phyloP scores from a whole-genome alignment of 2,888 invertebrate genomes.

The Cataglyphis altisquamis region DNA sequence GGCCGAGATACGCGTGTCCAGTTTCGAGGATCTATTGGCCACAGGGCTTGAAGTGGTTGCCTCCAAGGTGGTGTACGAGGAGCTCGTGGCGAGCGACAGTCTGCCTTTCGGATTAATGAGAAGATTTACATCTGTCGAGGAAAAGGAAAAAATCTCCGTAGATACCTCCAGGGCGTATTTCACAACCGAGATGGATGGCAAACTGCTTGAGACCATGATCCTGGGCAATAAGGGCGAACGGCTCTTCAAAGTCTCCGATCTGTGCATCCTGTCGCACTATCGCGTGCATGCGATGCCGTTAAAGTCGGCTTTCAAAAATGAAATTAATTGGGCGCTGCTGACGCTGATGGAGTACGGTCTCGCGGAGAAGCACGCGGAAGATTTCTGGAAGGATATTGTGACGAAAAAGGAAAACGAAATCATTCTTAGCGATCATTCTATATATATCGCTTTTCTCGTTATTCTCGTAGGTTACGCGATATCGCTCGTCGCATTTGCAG shows the following conservation, averaged over 20 bases:
- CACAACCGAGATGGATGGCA: neutral
- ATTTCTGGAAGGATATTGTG: constrained; percentile 8
- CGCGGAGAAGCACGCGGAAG: neutral
- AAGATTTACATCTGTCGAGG: neutral
- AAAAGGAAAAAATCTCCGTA: neutral
- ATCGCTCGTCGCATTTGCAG: neutral
- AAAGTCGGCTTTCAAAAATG: constrained; percentile 1
- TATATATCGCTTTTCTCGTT: neutral
- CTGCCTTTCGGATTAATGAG: neutral
- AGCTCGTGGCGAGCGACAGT: neutral
- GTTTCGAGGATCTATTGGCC: constrained; percentile 20
- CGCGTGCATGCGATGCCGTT: constrained; percentile 9
- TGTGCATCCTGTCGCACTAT: constrained; percentile 19
- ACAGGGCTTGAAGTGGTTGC: constrained; percentile 18
- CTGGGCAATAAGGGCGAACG: neutral
- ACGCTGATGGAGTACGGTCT: neutral
- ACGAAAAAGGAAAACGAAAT: neutral
- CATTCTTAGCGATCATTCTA: neutral
- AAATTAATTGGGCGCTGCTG: neutral
- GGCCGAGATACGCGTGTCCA: neutral
- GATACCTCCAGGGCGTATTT: constrained; percentile 14
- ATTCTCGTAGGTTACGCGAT: constrained; percentile 14
- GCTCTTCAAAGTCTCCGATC: constrained; percentile 14
- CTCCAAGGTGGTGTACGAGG: constrained; percentile 1
- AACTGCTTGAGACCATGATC: neutral